These are phyloP conservation scores for Drosophila siamana DNA, from an alignment of 2,888 invertebrate genomes.

Conservation along the genomic window DNA sequence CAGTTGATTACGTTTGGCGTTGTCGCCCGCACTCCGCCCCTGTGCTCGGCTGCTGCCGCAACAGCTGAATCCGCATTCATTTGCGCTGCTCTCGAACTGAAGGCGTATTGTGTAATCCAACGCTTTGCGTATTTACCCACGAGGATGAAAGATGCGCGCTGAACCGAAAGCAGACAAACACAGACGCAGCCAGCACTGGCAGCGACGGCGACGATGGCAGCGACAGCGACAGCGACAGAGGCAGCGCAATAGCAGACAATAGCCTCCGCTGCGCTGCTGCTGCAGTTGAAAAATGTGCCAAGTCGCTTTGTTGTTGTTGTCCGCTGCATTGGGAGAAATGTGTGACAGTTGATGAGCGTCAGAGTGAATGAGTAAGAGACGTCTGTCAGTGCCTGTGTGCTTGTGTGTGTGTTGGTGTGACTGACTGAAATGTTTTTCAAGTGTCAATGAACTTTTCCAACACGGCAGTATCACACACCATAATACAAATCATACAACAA, in stretches of 20 bases:
- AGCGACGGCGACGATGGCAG: constrained; percentile 21
- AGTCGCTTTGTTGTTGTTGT: constrained; percentile 59
- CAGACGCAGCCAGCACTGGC: constrained; percentile 46
- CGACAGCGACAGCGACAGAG: constrained; percentile 9
- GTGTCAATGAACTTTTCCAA: constrained; percentile 85
- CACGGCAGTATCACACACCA: constrained; percentile 77
- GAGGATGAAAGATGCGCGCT: constrained; percentile 79
- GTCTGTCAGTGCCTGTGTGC: constrained; percentile 33
- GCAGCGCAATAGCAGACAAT: constrained; percentile 10
- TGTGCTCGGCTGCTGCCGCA: not conserved
- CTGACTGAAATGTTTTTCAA: constrained; percentile 81
- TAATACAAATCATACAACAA: constrained; percentile 62
- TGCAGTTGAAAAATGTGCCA: constrained; percentile 71
- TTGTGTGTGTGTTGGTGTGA: constrained; percentile 55
- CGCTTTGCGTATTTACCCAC: constrained; percentile 79
- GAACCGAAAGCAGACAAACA: constrained; percentile 73
- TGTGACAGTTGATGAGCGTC: constrained; percentile 83
- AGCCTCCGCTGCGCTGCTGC: constrained; percentile 12
- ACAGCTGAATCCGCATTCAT: constrained; percentile 43
- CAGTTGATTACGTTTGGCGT: constrained; percentile 33
- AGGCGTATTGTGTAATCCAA: constrained; percentile 72
- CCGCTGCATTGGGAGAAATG: constrained; percentile 75
- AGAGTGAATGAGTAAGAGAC: constrained; percentile 67
- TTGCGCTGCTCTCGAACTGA: constrained; percentile 41
- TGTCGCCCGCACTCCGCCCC: not conserved